Conservation (phyloP, 2,888 invertebrate genomes). For the Eilema griseolum region DNA sequence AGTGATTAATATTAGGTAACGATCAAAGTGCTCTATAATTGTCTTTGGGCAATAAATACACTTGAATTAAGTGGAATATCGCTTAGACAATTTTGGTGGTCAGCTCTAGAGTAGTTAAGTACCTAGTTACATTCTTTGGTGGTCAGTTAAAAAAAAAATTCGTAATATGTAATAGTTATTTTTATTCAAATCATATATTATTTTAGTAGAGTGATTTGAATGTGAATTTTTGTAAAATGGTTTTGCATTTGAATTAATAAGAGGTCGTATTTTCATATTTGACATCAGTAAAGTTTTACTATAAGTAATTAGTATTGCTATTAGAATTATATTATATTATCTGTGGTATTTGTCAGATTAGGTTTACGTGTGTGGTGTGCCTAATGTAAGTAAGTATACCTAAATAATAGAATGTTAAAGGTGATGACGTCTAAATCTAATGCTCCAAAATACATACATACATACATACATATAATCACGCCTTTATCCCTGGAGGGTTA, state of each 20-base stretch:
- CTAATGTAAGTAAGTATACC: not conserved
- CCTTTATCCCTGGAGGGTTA: no score
- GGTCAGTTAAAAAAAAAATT: constrained; percentile 41
- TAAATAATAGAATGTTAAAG: not conserved
- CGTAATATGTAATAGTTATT: not conserved
- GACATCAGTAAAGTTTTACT: not conserved
- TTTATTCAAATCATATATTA: constrained; percentile 5
- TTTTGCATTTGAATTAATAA: not conserved
- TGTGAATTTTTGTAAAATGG: not conserved
- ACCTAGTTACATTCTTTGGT: constrained; percentile 22
- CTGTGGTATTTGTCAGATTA: not conserved
- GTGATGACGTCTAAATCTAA: not conserved
- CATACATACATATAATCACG: no score
- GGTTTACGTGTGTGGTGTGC: not conserved
- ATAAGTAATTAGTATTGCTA: no score
- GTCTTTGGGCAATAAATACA: constrained; percentile 39
- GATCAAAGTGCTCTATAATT: constrained; percentile 25
- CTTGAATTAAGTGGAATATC: constrained; percentile 40
- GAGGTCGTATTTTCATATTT: not conserved
- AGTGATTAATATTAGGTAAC: constrained; percentile 23
- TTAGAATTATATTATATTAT: no score
- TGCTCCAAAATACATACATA: no score
- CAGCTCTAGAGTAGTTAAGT: constrained; percentile 30
- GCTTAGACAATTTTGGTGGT: constrained; percentile 30
- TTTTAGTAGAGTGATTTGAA: not conserved